These are phyloP conservation scores for Probosciger aterrimus DNA, from an alignment of 2,113 vertebrate species.

Conservation along the genomic window DNA sequence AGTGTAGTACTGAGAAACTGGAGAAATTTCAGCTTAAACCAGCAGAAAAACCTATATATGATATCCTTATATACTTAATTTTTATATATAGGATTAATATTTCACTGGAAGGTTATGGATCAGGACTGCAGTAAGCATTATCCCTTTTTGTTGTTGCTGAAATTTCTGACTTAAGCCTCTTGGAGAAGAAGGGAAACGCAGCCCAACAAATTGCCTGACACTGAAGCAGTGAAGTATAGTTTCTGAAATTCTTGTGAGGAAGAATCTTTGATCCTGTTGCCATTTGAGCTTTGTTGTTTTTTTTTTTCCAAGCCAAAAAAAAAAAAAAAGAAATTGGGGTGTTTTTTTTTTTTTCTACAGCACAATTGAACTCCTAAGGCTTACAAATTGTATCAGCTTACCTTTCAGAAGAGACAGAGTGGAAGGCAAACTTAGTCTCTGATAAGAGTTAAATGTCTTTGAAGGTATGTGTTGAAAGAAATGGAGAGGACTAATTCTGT, in stretches of 20 bases:
- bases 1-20: neutral
- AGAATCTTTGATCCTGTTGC: neutral
- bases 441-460: neutral
- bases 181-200: neutral
- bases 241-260: neutral
- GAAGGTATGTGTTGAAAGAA: neutral
- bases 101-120: neutral
- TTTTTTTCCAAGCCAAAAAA: neutral
- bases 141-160: neutral
- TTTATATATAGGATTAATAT: neutral
- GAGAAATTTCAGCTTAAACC: neutral
- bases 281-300: neutral
- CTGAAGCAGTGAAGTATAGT: neutral
- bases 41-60: neutral
- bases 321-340: neutral
- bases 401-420: neutral
- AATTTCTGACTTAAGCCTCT: neutral
- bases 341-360: neutral
- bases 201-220: neutral
- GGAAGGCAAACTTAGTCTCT: neutral
- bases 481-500: neutral
- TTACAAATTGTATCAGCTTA: neutral
- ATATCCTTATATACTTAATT: neutral
- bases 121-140: neutral
- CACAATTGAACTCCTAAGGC: neutral